Evolutionary conservation across 92 coral and sea anemone genomes (phyloP), one percentile per base, ranked within the genome.

Genomic region (Parazoanthus atlanticus): DNA sequence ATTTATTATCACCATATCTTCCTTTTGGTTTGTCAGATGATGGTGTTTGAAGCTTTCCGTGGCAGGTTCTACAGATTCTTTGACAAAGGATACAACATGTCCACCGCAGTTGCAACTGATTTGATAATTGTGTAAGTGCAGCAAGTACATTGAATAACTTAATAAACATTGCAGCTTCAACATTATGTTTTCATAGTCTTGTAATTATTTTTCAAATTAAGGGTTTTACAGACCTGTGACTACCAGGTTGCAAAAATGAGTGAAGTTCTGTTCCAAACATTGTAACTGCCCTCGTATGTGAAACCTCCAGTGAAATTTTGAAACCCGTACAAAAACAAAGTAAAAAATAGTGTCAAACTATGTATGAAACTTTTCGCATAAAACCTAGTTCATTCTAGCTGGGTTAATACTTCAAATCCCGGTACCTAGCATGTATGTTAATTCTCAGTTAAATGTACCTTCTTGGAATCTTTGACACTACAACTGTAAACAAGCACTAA

Each of bases 21-120:
- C 25, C 33, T 16, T 21, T 17, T 36, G 56, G 38, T 70, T 52
- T 72, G 46, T 43, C 66, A 95, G 98, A 95, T 95, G 98, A 88
- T 92, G 74, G 96, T 93, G 31, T 82, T 86, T 80, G 98, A 95
- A 87, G 93, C 92, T 49, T 95, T 91, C 88, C 90, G 82, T n/a
- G 95, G 98, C 40, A 95, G 90, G 87, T 91, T 95, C 76, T 93
- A 95, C 90, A 93, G 86, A 31, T 78, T 88, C 77, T 95, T 95
- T 88, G 86, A 90, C 19, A 88, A 76, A 73, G 93, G 94, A 79
- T 64, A 81, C 61, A 95, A 96, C 90, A 67, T 95, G 54, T 84
- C 96, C 13, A 85, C 91, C 79, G 91, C 90, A 46, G 69, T 86
- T 7, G 66, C 92, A 25, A 78, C 91, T n/a, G 98, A 95, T 81